These are phyloP conservation scores for Aphelenchoides avenae DNA, from an alignment of 1,140 invertebrate species.

Conservation along the genomic window DNA sequence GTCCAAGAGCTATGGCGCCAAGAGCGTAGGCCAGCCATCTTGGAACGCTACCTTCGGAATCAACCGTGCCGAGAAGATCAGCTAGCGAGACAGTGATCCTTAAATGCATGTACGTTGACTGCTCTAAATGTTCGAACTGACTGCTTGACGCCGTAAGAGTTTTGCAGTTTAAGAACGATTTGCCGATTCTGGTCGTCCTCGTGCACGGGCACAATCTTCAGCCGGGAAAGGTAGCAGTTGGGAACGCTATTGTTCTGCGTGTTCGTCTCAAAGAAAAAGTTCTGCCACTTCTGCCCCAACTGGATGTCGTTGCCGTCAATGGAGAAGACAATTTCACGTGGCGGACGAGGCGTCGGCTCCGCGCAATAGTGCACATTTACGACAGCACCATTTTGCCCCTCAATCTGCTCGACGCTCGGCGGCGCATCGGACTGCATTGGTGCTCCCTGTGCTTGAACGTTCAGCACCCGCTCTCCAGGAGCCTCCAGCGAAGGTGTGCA, in stretches of 20 bases:
- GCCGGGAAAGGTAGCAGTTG: constrained; percentile 53
- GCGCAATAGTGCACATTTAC: constrained; percentile 57
- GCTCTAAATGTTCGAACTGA: too few relatives aligned
- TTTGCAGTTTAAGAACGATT: constrained; percentile 55
- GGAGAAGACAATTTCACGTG: constrained; percentile 49
- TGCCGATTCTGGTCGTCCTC: constrained; percentile 53
- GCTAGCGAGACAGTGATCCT: constrained; percentile 53
- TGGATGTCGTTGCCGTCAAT: constrained; percentile 58
- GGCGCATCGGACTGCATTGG: constrained; percentile 51
- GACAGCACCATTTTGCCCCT: constrained; percentile 39
- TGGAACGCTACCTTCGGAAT: constrained; percentile 30
- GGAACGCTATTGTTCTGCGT: constrained; percentile 55
- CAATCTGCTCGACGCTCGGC: constrained; percentile 52
- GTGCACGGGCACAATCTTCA: constrained; percentile 48
- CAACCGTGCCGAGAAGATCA: constrained; percentile 44
- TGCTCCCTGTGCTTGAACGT: constrained; percentile 54
- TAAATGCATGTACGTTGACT: constrained; percentile 24
- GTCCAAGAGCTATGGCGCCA: constrained; percentile 26
- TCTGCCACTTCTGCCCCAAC: constrained; percentile 58
- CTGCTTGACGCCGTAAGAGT: constrained; percentile 54
- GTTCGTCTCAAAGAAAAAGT: constrained; percentile 53
- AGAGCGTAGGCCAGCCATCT: constrained; percentile 41
- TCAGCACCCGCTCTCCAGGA: constrained; percentile 44
- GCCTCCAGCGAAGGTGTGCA: constrained; percentile 50
- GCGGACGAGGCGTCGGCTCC: constrained; percentile 52